Evolutionary conservation across 2,888 invertebrate genomes (phyloP), one percentile per base, ranked within the genome.

Genomic region (Leucoma salicis): DNA sequence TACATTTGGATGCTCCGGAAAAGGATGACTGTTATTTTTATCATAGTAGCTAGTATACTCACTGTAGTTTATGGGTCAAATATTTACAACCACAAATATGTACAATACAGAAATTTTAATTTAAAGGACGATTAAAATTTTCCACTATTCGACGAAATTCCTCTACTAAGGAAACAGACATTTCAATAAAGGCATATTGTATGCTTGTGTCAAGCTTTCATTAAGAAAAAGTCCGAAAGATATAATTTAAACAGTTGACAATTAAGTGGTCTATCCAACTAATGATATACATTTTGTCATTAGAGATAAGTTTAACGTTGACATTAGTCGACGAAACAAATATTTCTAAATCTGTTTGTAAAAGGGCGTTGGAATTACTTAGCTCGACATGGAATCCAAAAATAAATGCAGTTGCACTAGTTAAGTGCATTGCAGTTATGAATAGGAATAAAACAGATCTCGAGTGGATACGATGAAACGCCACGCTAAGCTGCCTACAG

Each of bases 401-500:
- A 66, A 66, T 63, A 55, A 46, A 41, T 36, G 52, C 49, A 57
- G 57, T 55, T 56, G 53, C 57, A 62, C 55, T 57, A 55, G 61
- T 57, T 53, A 49, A 53, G 56, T 53, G 48, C 39, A 39, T 12
- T 39, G 35, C 39, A 43, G 31, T 31, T 31, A 27, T 28, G 33
- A 53, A 58, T 39, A 57, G 55, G 46, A 38, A 52, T 57, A 42
- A 46, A 49, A 39, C 40, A 49, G 40, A 74, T 67, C 68, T 74
- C 71, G 63, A 76, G 72, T 73, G 75, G 70, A 63, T 66, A 68
- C 55, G 62, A 56, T 53, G 58, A 58, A 60, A 57, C 46, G 43
- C 51, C 43, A 55, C 39, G 54, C 45, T 33, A 11, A 28, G 41
- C 43, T 43, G n/a, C n/a, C 35, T 24, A 29, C 7, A 21, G 21